These are phyloP conservation scores for Parochlus steinenii DNA, from an alignment of 2,888 invertebrate species.

Conservation along the genomic window DNA sequence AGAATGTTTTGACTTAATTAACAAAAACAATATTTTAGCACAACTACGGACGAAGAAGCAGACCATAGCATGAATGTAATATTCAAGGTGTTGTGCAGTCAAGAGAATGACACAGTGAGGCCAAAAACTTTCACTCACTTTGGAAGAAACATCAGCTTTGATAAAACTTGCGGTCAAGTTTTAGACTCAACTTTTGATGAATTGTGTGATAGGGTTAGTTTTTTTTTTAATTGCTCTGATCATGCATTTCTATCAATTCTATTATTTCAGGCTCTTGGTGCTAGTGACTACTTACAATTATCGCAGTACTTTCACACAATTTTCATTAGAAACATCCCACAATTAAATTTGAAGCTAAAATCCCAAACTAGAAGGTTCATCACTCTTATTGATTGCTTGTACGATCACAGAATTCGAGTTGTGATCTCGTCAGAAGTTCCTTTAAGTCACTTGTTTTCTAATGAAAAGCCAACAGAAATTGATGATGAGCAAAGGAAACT, in stretches of 20 bases:
- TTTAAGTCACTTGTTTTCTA: slow-evolving; percentile 55
- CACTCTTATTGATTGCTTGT: slow-evolving; percentile 89
- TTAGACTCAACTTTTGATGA: slow-evolving; percentile 79
- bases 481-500: slow-evolving; percentile 68
- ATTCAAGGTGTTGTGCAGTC: slow-evolving; percentile 74
- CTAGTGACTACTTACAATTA: slow-evolving; percentile 86
- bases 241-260: slow-evolving; percentile 9
- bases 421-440: slow-evolving; percentile 71
- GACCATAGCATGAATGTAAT: slow-evolving; percentile 50
- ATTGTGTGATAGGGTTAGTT: slow-evolving; percentile 70
- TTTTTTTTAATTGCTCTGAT: too few relatives aligned
- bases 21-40: slow-evolving; percentile 27
- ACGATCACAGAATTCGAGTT: slow-evolving; percentile 79
- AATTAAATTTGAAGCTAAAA: slow-evolving; percentile 57
- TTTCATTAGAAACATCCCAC: slow-evolving; percentile 77
- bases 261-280: slow-evolving; percentile 63
- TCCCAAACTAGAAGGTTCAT: slow-evolving; percentile 91
- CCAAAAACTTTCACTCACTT: slow-evolving; percentile 73
- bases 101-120: slow-evolving; percentile 78
- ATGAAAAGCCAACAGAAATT: slow-evolving; percentile 35
- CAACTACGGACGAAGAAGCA: slow-evolving; percentile 46
- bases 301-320: slow-evolving; percentile 91
- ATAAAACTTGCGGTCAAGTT: slow-evolving; percentile 82
- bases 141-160: slow-evolving; percentile 75
- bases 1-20: slow-evolving; percentile 24